Conservation (phyloP, 1,140 invertebrate genomes). For the Adoxophyes honmai region DNA sequence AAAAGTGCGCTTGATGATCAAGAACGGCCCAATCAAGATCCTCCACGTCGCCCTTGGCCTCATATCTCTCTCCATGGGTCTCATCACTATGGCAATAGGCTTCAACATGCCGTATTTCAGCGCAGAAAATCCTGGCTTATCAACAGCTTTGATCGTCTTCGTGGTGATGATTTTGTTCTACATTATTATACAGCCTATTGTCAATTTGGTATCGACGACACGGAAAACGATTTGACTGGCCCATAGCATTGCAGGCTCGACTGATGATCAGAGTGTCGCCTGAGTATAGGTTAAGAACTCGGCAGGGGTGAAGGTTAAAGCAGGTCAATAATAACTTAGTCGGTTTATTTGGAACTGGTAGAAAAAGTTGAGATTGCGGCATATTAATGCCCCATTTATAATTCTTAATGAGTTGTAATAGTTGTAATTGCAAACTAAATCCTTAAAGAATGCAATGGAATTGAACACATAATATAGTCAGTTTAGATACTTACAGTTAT, state of each 20-base stretch:
- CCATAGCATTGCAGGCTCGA: slow-evolving; percentile 34
- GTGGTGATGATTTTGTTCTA: slow-evolving; percentile 55
- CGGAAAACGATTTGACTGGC: slow-evolving; percentile 55
- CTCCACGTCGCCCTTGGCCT: slow-evolving; percentile 56
- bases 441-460: too few relatives aligned
- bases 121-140: slow-evolving; percentile 34
- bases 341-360: too few relatives aligned
- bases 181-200: slow-evolving; percentile 54
- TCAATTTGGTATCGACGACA: slow-evolving; percentile 48
- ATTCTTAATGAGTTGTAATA: too few relatives aligned
- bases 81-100: slow-evolving; percentile 56
- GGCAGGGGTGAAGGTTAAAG: not conserved
- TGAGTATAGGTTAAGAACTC: slow-evolving; percentile 23
- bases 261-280: slow-evolving; percentile 49
- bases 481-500: too few relatives aligned
- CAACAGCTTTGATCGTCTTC: slow-evolving; percentile 53
- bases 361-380: too few relatives aligned
- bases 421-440: too few relatives aligned
- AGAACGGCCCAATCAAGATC: slow-evolving; percentile 58
- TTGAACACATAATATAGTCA: too few relatives aligned
- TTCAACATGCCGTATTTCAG: slow-evolving; percentile 61
- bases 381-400: too few relatives aligned
- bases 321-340: too few relatives aligned
- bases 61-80: slow-evolving; percentile 57
- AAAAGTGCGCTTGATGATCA: slow-evolving; percentile 59